Base-by-base conservation (phyloP, 1,140 invertebrate species). In the Nautilus pompilius region DNA sequence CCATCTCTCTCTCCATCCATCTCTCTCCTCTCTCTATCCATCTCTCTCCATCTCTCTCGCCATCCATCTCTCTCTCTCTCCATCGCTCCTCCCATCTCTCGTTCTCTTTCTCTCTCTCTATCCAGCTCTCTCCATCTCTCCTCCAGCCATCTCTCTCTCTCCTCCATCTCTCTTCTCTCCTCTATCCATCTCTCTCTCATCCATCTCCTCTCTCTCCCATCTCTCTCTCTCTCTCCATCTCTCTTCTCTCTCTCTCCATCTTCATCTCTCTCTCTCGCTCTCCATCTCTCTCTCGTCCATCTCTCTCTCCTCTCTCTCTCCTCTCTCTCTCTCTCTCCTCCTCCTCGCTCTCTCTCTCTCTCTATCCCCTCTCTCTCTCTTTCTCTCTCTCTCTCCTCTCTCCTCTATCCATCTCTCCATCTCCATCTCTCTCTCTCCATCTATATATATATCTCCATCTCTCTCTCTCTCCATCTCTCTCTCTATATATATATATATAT, bases 91-190 rank as follows among this genome's bases (percentile, higher is more conserved):
- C 29, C 29, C 53, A 30, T 53, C 53, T 51, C 26, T 64, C 45
- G 49, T 36, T 34, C 20, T 59, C 15, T 58, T 34, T 20, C 34
- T 63, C 51, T 62, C 49, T 41, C 60, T 41, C 34, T 24, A 24
- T 36, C 29, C 45, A 8, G 26, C 54, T 56, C 5, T 56, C 54
- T 56, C 20, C n/a, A n/a, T 56, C 22, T 56, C 54, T 56, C 5
- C n/a, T 29, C 30, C 20, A 28, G 6, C n/a, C 20, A n/a, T 56
- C 5, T 22, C 54, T 5, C 5, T 8, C 22, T 56, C 20, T 26
- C 3, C 5, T 56, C 54, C 32, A 5, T 30, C 6, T 56, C 20
- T 56, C 22, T n/a, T n/a, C n/a, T n/a, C n/a, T n/a, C n/a, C n/a
- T n/a, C n/a, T n/a, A n/a, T n/a, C n/a, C n/a, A n/a, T n/a, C n/a